Base-by-base conservation (phyloP, 2,113 vertebrate genomes). In the Platycercus adscitus region DNA sequence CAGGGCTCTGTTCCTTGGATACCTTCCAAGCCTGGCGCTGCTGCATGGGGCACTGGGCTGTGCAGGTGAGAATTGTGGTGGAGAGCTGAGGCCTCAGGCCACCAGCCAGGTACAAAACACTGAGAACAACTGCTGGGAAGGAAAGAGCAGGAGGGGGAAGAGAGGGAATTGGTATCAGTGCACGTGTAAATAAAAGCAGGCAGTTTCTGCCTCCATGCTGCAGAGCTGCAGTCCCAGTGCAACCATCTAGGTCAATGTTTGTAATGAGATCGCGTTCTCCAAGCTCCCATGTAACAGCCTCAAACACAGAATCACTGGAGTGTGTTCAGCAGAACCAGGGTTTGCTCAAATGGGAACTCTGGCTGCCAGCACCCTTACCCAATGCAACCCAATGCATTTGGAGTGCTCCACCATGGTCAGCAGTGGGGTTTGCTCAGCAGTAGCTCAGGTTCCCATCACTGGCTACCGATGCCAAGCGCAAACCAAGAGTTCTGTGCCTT, bases 381-480 rank as follows among this genome's bases (percentile, higher is more conserved):
- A 35, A 43, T 1, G 18, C 55, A 5, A 13, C 6, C 20, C 0
- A 1, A 3, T n/a, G n/a, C 2, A 26, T 55, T 43, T 12, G 2
- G 21, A 7, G 18, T 7, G 39, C 55, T 52, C 65, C 39, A 2
- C 23, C 65, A 6, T 1, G 11, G 53, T 2, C 61, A 10, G 7
- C 53, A 11, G 65, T 52, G 68, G 35, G 82, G 24, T 20, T n/a
- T 76, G 33, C 21, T 44, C 28, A 0, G 66, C 78, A n/a, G 46
- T 3, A 73, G 49, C 61, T 87, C 63, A 3, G 13, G 64, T 43
- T 87, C 53, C 77, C 46, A 24, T 71, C 31, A 3, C 23, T 0
- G 0, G 31, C 8, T 17, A 0, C 0, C 0, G 5, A 17, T 53
- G 50, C 60, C 82, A 81, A 73, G 44, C 7, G 21, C 17, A 39